Percentiles rank a stretch among this genome's conserved stretches.
Evolutionary conservation across 2,888 invertebrate species (phyloP).

Genomic region (Clusia tigrina): DNA sequence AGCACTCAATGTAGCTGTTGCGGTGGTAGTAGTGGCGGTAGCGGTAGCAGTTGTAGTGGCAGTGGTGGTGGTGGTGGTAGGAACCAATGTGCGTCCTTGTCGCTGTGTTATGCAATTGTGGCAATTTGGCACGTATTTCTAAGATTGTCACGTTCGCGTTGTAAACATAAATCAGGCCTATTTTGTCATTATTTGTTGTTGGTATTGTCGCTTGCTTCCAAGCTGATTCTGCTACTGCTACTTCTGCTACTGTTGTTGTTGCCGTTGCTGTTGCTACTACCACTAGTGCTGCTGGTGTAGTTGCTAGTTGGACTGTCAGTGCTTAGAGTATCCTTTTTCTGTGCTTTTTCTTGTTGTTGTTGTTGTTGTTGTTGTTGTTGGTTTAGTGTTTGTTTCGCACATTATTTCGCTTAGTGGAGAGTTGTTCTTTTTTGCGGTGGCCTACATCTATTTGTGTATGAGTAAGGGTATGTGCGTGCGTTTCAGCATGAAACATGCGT

Average conservation of each 20-base stretch:
- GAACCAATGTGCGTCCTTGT: not conserved
- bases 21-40: not conserved
- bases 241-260: constrained; percentile 9
- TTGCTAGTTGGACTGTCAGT: not conserved
- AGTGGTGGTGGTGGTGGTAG: not conserved
- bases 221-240: constrained; percentile 29
- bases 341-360: not conserved
- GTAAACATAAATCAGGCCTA: constrained; percentile 55
- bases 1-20: no score
- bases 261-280: constrained; percentile 1
- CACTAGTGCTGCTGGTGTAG: not conserved
- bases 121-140: constrained; percentile 51
- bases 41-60: not conserved
- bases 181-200: constrained; percentile 47
- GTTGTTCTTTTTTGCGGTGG: not conserved
- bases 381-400: not conserved
- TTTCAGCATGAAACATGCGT: constrained; percentile 3
- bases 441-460: not conserved
- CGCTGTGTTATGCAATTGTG: constrained; percentile 15
- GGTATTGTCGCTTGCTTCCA: constrained; percentile 38
- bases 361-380: not conserved
- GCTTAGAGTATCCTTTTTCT: not conserved
- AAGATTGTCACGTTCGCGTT: constrained; percentile 54
- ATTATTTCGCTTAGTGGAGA: constrained; percentile 1
- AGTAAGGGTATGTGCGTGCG: not conserved